Evolutionary conservation across 2,888 invertebrate genomes (phyloP).

Genomic region (Steinernema hermaphroditum): DNA sequence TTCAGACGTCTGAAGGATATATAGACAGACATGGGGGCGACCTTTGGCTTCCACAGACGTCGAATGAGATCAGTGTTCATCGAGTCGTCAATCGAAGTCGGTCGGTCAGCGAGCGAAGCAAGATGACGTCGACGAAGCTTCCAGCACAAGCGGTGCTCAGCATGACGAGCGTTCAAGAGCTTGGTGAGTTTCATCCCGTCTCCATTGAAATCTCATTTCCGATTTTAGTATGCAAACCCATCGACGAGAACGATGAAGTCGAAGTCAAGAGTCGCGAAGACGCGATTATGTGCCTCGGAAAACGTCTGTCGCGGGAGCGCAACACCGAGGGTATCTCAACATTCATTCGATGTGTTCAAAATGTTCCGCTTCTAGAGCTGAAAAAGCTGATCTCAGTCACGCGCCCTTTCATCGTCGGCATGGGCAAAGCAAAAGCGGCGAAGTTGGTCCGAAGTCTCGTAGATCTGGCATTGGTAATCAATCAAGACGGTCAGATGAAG

Average conservation of each 20-base stretch:
- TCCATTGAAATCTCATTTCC: no score
- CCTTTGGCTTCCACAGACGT: no score
- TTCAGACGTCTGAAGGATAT: no score
- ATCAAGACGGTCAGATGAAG: constrained; percentile 79
- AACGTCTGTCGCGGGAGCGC: constrained; percentile 82
- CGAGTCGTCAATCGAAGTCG: no score
- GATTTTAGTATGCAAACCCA: constrained; percentile 32
- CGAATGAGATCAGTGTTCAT: no score
- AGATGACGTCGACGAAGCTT: no score
- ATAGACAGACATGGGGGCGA: no score
- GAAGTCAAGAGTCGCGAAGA: constrained; percentile 88
- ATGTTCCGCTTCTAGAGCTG: constrained; percentile 66
- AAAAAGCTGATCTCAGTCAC: constrained; percentile 85
- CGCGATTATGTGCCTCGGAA: constrained; percentile 87
- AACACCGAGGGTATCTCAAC: constrained; percentile 41
- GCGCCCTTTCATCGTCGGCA: constrained; percentile 87
- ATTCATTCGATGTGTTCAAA: no score
- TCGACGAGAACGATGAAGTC: constrained; percentile 75
- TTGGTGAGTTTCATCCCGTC: no score
- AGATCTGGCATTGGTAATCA: constrained; percentile 93
- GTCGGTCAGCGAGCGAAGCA: no score
- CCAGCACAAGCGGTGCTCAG: no score
- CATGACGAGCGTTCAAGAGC: no score
- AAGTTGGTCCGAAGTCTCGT: constrained; percentile 94
- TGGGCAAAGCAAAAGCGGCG: constrained; percentile 96